These are phyloP conservation scores for Lasiommata megera DNA, from an alignment of 2,888 invertebrate species.

Conservation along the genomic window DNA sequence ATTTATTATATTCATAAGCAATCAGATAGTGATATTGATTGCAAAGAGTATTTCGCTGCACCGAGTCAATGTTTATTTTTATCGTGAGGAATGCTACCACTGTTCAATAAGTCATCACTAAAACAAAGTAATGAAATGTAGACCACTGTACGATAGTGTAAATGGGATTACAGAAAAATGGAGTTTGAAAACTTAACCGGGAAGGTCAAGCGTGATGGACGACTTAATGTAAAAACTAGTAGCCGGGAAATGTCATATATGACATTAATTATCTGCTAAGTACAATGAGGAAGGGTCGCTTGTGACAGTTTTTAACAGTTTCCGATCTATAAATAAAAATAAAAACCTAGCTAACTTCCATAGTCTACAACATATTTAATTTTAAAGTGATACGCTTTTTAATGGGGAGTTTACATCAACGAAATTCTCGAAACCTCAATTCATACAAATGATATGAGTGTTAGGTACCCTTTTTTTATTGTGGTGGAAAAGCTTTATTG, in stretches of 20 bases:
- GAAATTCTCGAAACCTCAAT: slow-evolving; percentile 4
- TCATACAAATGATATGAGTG: slow-evolving; percentile 6
- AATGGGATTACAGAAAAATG: background rate
- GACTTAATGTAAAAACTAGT: too few relatives aligned
- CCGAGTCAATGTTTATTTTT: slow-evolving; percentile 5
- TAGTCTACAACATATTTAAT: background rate
- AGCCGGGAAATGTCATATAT: too few relatives aligned
- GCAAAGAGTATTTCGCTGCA: background rate
- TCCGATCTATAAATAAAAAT: too few relatives aligned
- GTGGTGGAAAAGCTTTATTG: too few relatives aligned
- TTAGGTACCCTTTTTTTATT: slow-evolving; percentile 10
- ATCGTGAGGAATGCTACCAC: background rate
- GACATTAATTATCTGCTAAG: too few relatives aligned
- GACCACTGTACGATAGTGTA: background rate
- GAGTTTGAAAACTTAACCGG: too few relatives aligned
- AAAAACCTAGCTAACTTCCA: too few relatives aligned
- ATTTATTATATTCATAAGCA: slow-evolving; percentile 3
- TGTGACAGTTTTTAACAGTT: too few relatives aligned
- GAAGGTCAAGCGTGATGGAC: too few relatives aligned
- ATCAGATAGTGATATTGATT: background rate
- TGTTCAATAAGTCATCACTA: background rate
- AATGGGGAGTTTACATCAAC: background rate
- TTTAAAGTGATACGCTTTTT: background rate
- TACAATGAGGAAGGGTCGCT: too few relatives aligned
- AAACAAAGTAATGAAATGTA: background rate